Percentiles rank a stretch among this genome's conserved stretches.
These are phyloP conservation scores for Origma solitaria DNA, from an alignment of 2,113 vertebrate species.

Conservation along the genomic window DNA sequence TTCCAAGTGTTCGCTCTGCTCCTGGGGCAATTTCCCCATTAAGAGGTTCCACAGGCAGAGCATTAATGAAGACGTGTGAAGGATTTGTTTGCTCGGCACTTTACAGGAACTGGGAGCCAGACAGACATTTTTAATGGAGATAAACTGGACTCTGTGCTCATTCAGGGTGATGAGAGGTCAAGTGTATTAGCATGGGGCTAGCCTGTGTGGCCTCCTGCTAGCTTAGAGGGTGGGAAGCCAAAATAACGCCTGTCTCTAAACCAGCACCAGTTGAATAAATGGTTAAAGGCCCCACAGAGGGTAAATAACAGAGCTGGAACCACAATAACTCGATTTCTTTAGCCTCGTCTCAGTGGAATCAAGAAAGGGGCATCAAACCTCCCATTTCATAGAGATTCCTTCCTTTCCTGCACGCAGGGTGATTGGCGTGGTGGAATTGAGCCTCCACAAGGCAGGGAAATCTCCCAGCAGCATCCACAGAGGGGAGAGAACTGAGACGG, in stretches of 20 bases:
- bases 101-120: neutral
- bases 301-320: neutral
- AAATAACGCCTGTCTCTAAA: neutral
- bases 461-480: neutral
- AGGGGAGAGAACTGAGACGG: neutral
- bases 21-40: neutral
- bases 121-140: neutral
- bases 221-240: neutral
- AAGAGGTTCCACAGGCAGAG: neutral
- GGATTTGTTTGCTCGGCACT: neutral
- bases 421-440: fast-evolving
- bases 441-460: neutral
- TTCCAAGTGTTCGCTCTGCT: neutral
- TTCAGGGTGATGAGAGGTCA: neutral
- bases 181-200: neutral
- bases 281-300: neutral
- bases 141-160: neutral
- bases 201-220: neutral
- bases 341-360: neutral
- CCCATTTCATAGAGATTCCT: neutral
- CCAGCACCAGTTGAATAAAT: neutral
- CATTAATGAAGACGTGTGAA: fast-evolving
- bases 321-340: neutral
- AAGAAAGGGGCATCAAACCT: neutral
- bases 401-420: neutral